Percentiles rank a stretch among this genome's conserved stretches.
phyloP scores from a whole-genome alignment of 2,797 vertebrate genomes.

The Molothrus ater region DNA sequence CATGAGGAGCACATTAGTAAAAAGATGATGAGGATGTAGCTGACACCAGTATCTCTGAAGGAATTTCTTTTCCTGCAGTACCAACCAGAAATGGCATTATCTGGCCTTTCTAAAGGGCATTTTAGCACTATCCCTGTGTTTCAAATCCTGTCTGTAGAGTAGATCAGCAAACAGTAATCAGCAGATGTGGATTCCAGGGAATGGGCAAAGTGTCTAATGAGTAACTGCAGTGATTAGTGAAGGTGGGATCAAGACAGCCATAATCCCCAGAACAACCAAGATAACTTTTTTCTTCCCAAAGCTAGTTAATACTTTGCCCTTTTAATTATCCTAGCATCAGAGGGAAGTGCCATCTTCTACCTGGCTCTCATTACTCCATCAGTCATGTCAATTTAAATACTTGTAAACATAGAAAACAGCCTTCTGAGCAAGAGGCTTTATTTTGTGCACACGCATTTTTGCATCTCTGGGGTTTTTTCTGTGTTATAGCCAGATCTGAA shows the following conservation, averaged over 20 bases:
- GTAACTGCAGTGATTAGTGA: conserved; percentile 33
- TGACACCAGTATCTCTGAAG: neutral
- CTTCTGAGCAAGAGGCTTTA: neutral
- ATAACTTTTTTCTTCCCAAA: conserved; percentile 20
- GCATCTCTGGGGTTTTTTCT: neutral
- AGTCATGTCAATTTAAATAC: conserved; percentile 35
- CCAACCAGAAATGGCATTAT: conserved; percentile 35
- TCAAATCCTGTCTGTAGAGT: conserved; percentile 8
- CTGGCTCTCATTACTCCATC: conserved; percentile 27
- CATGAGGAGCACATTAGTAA: neutral
- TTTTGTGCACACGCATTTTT: neutral
- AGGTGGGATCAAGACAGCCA: neutral
- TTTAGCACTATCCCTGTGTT: conserved; percentile 9
- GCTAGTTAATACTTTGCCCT: conserved; percentile 51
- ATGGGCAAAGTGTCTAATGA: conserved; percentile 51
- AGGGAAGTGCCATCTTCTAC: conserved; percentile 1
- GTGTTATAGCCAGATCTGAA: neutral
- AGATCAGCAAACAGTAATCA: conserved; percentile 46
- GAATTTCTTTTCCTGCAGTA: neutral
- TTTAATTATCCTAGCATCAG: conserved; percentile 47
- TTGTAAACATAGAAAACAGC: conserved; percentile 14
- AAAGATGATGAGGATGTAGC: neutral
- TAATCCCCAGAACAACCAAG: conserved; percentile 10
- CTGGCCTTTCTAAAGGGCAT: conserved; percentile 59
- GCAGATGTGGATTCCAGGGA: conserved; percentile 41